Percentiles rank a stretch among this genome's conserved stretches.
Conservation (phyloP, 2,113 vertebrate species). For the Dicaeum eximium region DNA sequence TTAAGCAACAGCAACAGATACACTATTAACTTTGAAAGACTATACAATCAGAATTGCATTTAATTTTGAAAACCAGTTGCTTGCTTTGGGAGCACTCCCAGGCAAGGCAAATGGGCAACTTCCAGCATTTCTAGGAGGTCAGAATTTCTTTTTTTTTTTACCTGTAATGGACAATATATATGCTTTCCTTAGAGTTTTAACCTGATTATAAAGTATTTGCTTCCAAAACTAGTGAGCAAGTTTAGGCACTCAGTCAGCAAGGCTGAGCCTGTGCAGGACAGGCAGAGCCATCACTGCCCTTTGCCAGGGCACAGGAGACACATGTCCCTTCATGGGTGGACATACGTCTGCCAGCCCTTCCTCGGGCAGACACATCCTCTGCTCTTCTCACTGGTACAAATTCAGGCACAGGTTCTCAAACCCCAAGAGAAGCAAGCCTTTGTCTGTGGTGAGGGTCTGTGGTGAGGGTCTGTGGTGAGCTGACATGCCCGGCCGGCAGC, state of each 20-base stretch:
- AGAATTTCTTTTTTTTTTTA: neutral
- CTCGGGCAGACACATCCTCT: neutral
- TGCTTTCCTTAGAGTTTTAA: neutral
- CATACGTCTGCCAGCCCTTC: fast-evolving
- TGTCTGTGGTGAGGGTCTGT: fast-evolving
- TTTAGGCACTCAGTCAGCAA: neutral
- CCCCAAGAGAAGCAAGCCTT: fast-evolving
- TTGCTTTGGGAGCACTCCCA: neutral
- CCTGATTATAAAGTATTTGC: neutral
- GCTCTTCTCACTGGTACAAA: neutral
- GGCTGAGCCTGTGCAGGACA: neutral
- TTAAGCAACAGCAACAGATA: neutral
- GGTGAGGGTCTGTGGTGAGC: fast-evolving
- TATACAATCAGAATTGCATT: neutral
- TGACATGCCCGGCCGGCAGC: neutral
- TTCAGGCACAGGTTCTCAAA: neutral
- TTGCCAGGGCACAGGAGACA: neutral
- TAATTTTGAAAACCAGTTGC: neutral
- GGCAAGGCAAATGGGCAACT: neutral
- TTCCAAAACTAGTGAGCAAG: neutral
- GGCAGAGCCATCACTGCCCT: too few relatives aligned
- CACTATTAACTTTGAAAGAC: neutral
- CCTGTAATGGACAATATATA: neutral
- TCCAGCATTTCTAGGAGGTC: neutral
- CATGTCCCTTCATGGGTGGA: fast-evolving